These are phyloP conservation scores for Corythucha ciliata DNA, from an alignment of 2,888 invertebrate genomes.

Conservation along the genomic window DNA sequence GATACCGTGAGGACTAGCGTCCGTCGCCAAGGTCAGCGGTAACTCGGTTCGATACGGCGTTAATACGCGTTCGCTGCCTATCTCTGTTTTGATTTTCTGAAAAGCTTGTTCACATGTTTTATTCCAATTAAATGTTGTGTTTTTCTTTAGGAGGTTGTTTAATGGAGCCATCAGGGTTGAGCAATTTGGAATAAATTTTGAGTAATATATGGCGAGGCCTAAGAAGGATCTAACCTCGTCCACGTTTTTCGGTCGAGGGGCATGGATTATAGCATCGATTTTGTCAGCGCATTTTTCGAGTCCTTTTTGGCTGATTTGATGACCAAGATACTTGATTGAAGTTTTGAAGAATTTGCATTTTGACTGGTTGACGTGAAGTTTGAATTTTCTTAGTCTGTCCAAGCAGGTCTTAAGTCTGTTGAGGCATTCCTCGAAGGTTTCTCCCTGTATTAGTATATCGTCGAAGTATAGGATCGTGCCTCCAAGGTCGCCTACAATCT, in stretches of 20 bases:
- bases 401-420: constrained; percentile 11
- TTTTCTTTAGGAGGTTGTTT: constrained; percentile 34
- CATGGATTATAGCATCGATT: constrained; percentile 26
- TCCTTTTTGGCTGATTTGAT: constrained; percentile 25
- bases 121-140: constrained; percentile 27
- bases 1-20: constrained; percentile 20
- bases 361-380: constrained; percentile 26
- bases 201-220: constrained; percentile 40
- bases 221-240: constrained; percentile 37
- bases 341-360: constrained; percentile 32
- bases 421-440: constrained; percentile 26
- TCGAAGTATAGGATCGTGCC: constrained; percentile 38
- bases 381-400: constrained; percentile 23
- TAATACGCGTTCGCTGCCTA: constrained; percentile 13
- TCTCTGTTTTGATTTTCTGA: constrained; percentile 9
- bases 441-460: constrained; percentile 36
- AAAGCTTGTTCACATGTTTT: constrained; percentile 1
- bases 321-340: constrained; percentile 30
- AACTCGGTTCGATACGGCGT: constrained; percentile 14
- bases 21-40: constrained; percentile 17
- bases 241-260: constrained; percentile 33
- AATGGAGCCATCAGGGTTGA: constrained; percentile 36
- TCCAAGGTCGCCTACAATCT: constrained; percentile 28
- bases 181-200: constrained; percentile 37
- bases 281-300: constrained; percentile 27